phyloP scores from a whole-genome alignment of 2,888 invertebrate species.

The Cataglyphis cursor region DNA sequence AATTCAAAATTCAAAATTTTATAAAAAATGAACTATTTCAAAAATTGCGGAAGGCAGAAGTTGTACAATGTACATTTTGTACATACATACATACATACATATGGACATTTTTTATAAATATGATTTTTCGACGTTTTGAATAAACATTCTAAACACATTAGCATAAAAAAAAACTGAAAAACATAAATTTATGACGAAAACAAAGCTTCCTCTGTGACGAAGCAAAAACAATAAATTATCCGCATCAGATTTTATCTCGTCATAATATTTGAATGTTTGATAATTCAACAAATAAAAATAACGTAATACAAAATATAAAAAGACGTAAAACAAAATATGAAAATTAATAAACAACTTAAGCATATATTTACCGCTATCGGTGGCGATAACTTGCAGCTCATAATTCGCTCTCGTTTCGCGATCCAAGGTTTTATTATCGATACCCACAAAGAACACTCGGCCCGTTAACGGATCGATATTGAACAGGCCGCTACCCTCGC shows the following conservation, averaged over 20 bases:
- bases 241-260: not conserved
- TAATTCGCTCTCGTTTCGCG: conserved; percentile 92
- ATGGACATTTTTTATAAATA: too few species aligned
- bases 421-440: conserved; percentile 88
- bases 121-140: too few species aligned
- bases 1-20: too few species aligned
- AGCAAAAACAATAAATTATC: not conserved
- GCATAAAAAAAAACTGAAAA: too few species aligned
- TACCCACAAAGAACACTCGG: conserved; percentile 89
- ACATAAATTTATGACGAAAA: too few species aligned
- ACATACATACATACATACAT: too few species aligned
- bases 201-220: too few species aligned
- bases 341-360: not conserved
- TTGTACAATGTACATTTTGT: too few species aligned
- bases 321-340: not conserved
- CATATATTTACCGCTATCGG: conserved; percentile 88
- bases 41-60: too few species aligned
- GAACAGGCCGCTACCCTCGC: conserved; percentile 93
- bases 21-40: too few species aligned
- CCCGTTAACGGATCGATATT: conserved; percentile 90
- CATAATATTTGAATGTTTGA: not conserved
- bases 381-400: conserved; percentile 91
- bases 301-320: not conserved
- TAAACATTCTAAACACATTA: too few species aligned
- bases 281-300: not conserved